These are phyloP conservation scores for Doris montereyensis DNA, from an alignment of 2,888 invertebrate species.

Conservation along the genomic window DNA sequence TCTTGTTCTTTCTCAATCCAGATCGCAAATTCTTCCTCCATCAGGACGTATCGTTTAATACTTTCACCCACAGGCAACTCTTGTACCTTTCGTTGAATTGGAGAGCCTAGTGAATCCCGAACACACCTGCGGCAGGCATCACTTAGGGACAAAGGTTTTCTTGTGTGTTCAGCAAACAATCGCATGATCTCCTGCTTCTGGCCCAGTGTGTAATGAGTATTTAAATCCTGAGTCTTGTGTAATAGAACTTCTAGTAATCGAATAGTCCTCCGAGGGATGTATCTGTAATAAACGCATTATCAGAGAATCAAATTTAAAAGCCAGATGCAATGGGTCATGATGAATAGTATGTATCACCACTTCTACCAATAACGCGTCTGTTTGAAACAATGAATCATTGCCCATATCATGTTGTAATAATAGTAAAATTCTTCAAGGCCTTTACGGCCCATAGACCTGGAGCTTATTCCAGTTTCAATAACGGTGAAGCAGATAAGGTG, in stretches of 20 bases:
- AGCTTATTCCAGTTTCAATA: too few relatives aligned
- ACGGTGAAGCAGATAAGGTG: too few relatives aligned
- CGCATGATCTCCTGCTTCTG: constrained; percentile 55
- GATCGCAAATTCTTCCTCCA: constrained; percentile 57
- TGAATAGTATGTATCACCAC: too few relatives aligned
- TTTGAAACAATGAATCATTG: too few relatives aligned
- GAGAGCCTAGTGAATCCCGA: constrained; percentile 53
- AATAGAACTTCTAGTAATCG: constrained; percentile 59
- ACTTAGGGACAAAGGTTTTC: constrained; percentile 57
- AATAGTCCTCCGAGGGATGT: constrained; percentile 55
- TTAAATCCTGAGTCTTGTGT: constrained; percentile 55
- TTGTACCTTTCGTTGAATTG: constrained; percentile 54
- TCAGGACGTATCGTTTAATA: constrained; percentile 64
- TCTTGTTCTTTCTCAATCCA: constrained; percentile 43
- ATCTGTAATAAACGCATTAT: too few relatives aligned
- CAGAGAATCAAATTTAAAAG: too few relatives aligned
- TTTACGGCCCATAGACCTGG: too few relatives aligned
- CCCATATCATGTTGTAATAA: too few relatives aligned
- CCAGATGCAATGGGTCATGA: too few relatives aligned
- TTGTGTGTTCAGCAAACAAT: constrained; percentile 54
- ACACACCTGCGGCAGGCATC: constrained; percentile 61
- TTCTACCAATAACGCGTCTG: too few relatives aligned
- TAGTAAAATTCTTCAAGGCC: too few relatives aligned
- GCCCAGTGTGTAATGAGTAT: constrained; percentile 52
- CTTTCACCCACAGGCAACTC: constrained; percentile 60